Evolutionary conservation across 2,797 vertebrate species (phyloP).

Genomic region (Chloroceryle inda): DNA sequence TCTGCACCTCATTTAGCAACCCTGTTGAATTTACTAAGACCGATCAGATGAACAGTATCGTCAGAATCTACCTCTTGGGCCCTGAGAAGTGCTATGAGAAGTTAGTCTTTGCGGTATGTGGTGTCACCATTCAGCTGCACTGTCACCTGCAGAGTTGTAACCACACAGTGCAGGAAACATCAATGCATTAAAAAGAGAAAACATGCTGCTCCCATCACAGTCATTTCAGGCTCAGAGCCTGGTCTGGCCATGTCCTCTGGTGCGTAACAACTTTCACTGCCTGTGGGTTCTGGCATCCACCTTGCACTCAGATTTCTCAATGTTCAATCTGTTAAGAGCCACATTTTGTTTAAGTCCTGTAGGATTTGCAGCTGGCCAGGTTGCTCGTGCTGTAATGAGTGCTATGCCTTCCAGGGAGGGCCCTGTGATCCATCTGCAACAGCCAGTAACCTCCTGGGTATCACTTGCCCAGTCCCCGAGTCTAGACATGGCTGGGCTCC

Average conservation of each 20-base stretch:
- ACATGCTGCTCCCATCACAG: neutral
- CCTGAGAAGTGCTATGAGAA: neutral
- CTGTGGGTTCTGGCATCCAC: constrained; percentile 32
- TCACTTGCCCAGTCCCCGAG: neutral
- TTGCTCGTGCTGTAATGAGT: neutral
- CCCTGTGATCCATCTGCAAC: neutral
- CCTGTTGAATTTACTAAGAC: neutral
- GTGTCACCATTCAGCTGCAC: constrained; percentile 34
- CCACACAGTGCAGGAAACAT: constrained; percentile 38
- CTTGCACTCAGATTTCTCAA: constrained; percentile 7
- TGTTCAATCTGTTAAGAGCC: neutral
- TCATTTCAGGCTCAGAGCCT: constrained; percentile 58
- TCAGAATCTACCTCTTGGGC: neutral
- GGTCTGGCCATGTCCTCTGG: constrained; percentile 18
- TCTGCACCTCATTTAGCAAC: constrained; percentile 7
- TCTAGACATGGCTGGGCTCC: neutral
- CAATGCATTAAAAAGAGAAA: constrained; percentile 49
- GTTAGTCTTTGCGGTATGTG: neutral
- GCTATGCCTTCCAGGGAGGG: neutral
- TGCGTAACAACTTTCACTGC: constrained; percentile 59
- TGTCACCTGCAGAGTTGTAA: constrained; percentile 47
- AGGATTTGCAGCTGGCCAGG: neutral
- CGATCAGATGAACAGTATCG: neutral
- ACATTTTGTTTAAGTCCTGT: neutral
- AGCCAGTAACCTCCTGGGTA: neutral